A percentile compares a stretch with the other conserved stretches of the same genome.
phyloP scores from a whole-genome alignment of 2,113 vertebrate species.

The Chaetodon trifascialis region DNA sequence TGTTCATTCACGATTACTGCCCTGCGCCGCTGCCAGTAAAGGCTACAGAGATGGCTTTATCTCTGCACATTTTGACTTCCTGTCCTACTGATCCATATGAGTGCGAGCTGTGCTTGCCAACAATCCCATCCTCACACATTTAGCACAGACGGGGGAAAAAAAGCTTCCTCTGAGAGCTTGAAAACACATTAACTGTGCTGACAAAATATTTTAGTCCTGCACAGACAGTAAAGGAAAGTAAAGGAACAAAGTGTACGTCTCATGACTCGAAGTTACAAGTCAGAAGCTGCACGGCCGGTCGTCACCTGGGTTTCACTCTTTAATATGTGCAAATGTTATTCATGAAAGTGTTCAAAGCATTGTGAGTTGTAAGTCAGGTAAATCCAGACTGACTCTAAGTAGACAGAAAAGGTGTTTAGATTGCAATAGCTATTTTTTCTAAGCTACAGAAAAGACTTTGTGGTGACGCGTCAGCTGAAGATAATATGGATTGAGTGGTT shows the following conservation, averaged over 20 bases:
- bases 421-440: constrained; percentile 38
- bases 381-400: constrained; percentile 68
- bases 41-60: constrained; percentile 49
- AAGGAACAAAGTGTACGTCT: constrained; percentile 38
- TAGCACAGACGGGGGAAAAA: constrained; percentile 11
- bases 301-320: constrained; percentile 22
- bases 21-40: constrained; percentile 24
- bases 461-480: constrained; percentile 7
- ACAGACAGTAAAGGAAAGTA: background rate
- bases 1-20: constrained; percentile 40
- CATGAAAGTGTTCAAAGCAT: constrained; percentile 60
- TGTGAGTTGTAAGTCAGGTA: constrained; percentile 40
- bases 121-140: constrained; percentile 43
- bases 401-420: constrained; percentile 48
- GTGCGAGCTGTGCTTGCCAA: constrained; percentile 27
- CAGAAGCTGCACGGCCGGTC: constrained; percentile 10
- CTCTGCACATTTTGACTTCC: constrained; percentile 41
- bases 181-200: constrained; percentile 41
- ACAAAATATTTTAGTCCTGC: constrained; percentile 34
- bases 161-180: constrained; percentile 45
- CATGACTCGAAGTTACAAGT: constrained; percentile 12
- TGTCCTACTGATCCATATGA: constrained; percentile 42
- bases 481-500: constrained; percentile 36
- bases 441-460: constrained; percentile 29
- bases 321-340: constrained; percentile 71